A percentile compares a stretch with the other conserved stretches of the same genome.
These are phyloP conservation scores for Chaetodon auriga DNA, from an alignment of 2,113 vertebrate species.

Conservation along the genomic window DNA sequence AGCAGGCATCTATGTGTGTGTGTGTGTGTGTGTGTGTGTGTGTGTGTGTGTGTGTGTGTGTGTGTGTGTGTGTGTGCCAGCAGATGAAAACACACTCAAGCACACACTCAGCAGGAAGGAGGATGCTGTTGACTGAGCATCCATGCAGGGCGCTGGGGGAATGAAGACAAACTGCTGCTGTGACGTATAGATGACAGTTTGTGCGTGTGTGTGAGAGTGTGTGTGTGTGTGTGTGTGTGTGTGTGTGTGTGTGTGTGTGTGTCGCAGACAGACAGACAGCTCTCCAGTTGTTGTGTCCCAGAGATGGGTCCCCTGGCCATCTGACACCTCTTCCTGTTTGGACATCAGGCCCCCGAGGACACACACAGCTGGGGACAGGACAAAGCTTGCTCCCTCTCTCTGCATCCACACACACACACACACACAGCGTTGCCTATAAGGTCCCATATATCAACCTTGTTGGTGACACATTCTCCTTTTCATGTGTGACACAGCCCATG, in stretches of 20 bases:
- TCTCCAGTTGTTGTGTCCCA: slow-evolving; percentile 69
- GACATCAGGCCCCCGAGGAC: slow-evolving; percentile 71
- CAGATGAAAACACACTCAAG: slow-evolving; percentile 60
- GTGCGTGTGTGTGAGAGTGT: slow-evolving; percentile 9
- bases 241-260: slow-evolving; percentile 1
- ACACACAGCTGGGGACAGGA: slow-evolving; percentile 69
- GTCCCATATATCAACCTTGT: slow-evolving; percentile 63
- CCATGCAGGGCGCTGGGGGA: slow-evolving; percentile 58
- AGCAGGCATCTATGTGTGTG: slow-evolving; percentile 33
- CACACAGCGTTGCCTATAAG: slow-evolving; percentile 31
- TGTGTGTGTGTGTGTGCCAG: slow-evolving; percentile 26
- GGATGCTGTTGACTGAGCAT: slow-evolving; percentile 62
- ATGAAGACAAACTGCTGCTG: slow-evolving; percentile 72
- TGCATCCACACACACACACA: slow-evolving; percentile 42
- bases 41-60: not conserved
- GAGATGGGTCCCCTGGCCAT: slow-evolving; percentile 61
- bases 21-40: slow-evolving; percentile 23
- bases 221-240: slow-evolving; percentile 14
- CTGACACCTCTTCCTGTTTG: slow-evolving; percentile 81
- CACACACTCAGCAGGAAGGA: slow-evolving; percentile 47
- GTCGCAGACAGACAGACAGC: slow-evolving; percentile 20
- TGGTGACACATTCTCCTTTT: slow-evolving; percentile 69
- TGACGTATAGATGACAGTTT: slow-evolving; percentile 42
- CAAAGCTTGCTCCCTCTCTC: slow-evolving; percentile 50
- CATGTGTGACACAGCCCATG: slow-evolving; percentile 64